phyloP scores from a whole-genome alignment of 2,888 invertebrate genomes.

The Lochmaea crataegi region DNA sequence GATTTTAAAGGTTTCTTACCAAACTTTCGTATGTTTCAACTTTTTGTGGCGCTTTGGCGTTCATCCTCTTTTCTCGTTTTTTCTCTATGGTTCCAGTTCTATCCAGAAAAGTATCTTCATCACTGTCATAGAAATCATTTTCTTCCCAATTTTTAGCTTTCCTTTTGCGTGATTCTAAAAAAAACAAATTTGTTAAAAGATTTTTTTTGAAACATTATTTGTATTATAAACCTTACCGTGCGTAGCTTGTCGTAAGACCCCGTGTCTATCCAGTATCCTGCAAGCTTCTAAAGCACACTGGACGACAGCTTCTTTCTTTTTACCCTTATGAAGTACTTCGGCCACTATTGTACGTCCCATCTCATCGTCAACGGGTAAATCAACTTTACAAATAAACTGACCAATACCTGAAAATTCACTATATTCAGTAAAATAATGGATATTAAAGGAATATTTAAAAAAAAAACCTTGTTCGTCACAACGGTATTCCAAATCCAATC shows the following conservation, averaged over 20 bases:
- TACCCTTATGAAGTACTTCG: conserved; percentile 88
- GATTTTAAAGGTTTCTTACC: conserved; percentile 63
- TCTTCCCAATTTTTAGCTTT: conserved; percentile 84
- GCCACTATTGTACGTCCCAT: conserved; percentile 82
- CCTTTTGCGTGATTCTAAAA: conserved; percentile 81
- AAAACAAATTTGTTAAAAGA: conserved; percentile 29
- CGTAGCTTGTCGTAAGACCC: conserved; percentile 85
- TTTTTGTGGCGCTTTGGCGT: conserved; percentile 71
- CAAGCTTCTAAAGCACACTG: conserved; percentile 97
- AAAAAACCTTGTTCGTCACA: conserved; percentile 82
- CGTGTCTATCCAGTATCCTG: conserved; percentile 87
- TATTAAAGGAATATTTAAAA: neutral
- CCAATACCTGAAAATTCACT: conserved; percentile 67
- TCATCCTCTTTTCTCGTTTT: conserved; percentile 84
- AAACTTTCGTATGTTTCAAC: conserved; percentile 75
- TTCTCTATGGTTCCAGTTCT: conserved; percentile 92
- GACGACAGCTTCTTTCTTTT: conserved; percentile 93
- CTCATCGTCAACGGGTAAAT: conserved; percentile 83
- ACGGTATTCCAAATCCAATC: conserved; percentile 85
- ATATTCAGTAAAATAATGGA: neutral
- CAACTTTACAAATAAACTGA: conserved; percentile 86
- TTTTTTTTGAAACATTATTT: conserved; percentile 12
- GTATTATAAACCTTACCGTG: conserved; percentile 72
- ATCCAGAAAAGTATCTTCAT: conserved; percentile 96
- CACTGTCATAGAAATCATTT: conserved; percentile 93